phyloP scores from a whole-genome alignment of 2,113 vertebrate genomes.

The Ptilonorhynchus violaceus region DNA sequence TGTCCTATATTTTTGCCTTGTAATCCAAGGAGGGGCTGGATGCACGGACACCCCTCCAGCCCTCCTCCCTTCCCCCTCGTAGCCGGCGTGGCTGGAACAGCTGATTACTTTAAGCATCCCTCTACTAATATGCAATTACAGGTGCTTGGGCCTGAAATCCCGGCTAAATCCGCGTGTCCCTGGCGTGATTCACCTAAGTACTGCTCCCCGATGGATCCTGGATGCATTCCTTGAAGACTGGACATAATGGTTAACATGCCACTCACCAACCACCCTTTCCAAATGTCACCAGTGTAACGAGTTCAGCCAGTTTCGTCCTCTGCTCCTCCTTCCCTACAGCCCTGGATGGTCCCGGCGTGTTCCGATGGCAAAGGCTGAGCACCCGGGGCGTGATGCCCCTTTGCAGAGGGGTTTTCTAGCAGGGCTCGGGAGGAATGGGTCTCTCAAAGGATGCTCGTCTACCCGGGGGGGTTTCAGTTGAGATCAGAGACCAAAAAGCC shows the following conservation, averaged over 20 bases:
- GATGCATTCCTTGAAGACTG: constrained; percentile 21
- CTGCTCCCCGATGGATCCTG: neutral
- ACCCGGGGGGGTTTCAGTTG: neutral
- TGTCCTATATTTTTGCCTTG: constrained; percentile 26
- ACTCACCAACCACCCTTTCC: neutral
- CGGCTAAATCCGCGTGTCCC: neutral
- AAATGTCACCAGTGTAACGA: neutral
- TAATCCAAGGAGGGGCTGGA: constrained; percentile 28
- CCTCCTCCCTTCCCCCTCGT: neutral
- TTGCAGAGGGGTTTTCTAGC: neutral
- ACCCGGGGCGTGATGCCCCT: too few species aligned
- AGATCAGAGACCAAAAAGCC: too few species aligned
- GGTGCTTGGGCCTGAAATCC: constrained; percentile 41
- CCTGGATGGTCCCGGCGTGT: rapidly evolving
- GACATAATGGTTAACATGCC: neutral
- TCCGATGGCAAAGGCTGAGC: neutral
- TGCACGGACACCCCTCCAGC: neutral
- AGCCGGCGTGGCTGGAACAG: constrained; percentile 3
- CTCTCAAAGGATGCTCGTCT: rapidly evolving
- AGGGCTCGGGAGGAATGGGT: rapidly evolving
- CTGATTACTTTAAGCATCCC: constrained; percentile 42
- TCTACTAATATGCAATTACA: constrained; percentile 12
- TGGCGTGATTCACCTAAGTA: constrained; percentile 14
- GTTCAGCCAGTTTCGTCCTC: neutral
- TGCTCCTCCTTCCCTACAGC: neutral